Base-by-base conservation (phyloP, 2,888 invertebrate species). In the Cordylochernes scorpioides region DNA sequence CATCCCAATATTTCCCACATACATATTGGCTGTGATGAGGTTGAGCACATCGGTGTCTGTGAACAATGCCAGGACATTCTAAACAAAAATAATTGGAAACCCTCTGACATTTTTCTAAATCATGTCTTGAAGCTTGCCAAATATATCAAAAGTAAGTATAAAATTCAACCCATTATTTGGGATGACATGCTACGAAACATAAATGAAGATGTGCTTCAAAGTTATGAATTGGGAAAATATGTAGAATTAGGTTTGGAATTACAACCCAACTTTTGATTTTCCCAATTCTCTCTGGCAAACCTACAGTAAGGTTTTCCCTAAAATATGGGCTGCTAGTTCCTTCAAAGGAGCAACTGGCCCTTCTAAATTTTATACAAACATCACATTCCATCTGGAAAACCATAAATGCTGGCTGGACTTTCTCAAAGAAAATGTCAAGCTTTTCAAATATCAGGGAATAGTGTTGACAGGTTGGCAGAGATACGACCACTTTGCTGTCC, bases 331-430 rank as follows among this genome's bases (percentile, higher is more conserved):
- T 24, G 77, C 74, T 0, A 68, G 73, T 34, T 77, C 80, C 1
- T 82, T 68, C 46, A 82, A 80, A 58, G 82, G 78, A 2, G 75
- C 80, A 1, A 72, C 73, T 34, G 72, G 75, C 1, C 65, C 69
- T 30, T 62, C 64, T 42, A 66, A 69, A 53, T 64, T 65, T 34
- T 46, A 71, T 30, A 70, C 74, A 0, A 60, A 68, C 8, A 61
- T 67, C 29, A 55, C 57, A 15, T 59, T 65, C 29, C 71, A 78
- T 44, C 54, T 71, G 29, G 58, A 61, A 28, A 80, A 78, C 47
- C 66, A 75, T 47, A 57, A 62, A 25, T 59, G 63, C 5, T 80
- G 78, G 73, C 48, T 74, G 45, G 57, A 59, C 15, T 50, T 64
- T 2, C 59, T 68, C 15, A 47, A 48, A 4, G 57, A 62, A 39